These are phyloP conservation scores for Phoxinus dragarum DNA, from an alignment of 2,797 vertebrate genomes.

Conservation along the genomic window DNA sequence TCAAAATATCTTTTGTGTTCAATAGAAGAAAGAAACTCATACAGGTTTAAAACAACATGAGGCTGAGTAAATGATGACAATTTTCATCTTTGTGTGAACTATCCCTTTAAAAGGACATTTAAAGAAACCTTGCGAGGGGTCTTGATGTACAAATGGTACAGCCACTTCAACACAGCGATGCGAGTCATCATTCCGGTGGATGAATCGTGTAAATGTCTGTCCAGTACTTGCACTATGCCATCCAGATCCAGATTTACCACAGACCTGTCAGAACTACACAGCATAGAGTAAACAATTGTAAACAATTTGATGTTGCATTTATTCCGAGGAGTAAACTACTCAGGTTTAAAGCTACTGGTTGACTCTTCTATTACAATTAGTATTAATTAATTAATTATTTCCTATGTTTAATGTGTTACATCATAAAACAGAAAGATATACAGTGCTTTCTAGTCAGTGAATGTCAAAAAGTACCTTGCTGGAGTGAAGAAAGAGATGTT, in stretches of 20 bases:
- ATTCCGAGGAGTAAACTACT: not conserved
- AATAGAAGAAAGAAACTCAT: no score
- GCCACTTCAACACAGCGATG: slow-evolving; percentile 96
- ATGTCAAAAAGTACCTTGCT: slow-evolving; percentile 60
- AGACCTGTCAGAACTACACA: slow-evolving; percentile 76
- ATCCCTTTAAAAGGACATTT: not conserved
- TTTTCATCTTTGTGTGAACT: not conserved
- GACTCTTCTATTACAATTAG: not conserved
- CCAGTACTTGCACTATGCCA: slow-evolving; percentile 95
- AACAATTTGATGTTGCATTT: not conserved
- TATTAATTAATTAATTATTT: not conserved
- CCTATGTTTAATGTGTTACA: not conserved
- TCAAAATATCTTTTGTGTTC: no score
- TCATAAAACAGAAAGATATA: not conserved
- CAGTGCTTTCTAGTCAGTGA: not conserved
- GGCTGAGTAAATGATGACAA: no score
- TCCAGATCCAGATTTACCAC: slow-evolving; percentile 92
- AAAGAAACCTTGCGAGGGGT: slow-evolving; percentile 88
- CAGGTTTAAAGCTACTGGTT: not conserved
- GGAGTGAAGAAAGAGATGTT: slow-evolving; percentile 83
- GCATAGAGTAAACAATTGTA: not conserved
- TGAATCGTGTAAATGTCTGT: slow-evolving; percentile 90
- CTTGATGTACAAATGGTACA: slow-evolving; percentile 98
- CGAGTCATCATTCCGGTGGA: slow-evolving; percentile 98
- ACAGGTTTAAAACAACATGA: no score